These are phyloP conservation scores for Sarcophilus harrisii DNA, from an alignment of 2,797 vertebrate genomes.

Conservation along the genomic window DNA sequence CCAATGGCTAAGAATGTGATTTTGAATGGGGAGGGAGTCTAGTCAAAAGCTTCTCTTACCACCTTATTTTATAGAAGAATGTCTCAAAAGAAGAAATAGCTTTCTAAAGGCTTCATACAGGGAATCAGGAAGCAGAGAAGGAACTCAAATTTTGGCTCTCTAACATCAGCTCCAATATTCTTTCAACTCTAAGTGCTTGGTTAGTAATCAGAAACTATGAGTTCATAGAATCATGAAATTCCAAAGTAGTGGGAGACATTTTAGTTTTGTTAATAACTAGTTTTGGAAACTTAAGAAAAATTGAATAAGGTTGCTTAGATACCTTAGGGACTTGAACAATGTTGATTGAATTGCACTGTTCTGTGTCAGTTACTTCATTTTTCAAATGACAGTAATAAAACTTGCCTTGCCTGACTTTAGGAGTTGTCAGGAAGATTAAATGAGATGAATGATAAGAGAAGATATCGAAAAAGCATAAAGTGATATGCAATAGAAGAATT, in stretches of 20 bases:
- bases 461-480: neutral
- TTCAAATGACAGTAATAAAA: neutral
- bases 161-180: neutral
- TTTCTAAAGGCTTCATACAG: neutral
- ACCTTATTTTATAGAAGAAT: neutral
- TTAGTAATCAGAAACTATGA: neutral
- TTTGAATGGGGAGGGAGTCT: neutral
- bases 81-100: neutral
- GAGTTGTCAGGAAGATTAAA: neutral
- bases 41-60: neutral
- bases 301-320: neutral
- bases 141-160: neutral
- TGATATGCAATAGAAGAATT: neutral
- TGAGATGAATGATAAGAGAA: neutral
- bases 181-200: neutral
- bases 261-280: neutral
- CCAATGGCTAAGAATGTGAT: neutral
- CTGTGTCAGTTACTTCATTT: neutral
- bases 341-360: neutral
- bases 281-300: neutral
- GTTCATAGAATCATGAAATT: neutral
- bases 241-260: neutral
- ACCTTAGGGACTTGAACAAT: neutral
- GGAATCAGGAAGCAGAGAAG: neutral
- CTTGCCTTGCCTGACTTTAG: neutral